These are phyloP conservation scores for Eupithecia subumbrata DNA, from an alignment of 2,888 invertebrate species.

Conservation along the genomic window DNA sequence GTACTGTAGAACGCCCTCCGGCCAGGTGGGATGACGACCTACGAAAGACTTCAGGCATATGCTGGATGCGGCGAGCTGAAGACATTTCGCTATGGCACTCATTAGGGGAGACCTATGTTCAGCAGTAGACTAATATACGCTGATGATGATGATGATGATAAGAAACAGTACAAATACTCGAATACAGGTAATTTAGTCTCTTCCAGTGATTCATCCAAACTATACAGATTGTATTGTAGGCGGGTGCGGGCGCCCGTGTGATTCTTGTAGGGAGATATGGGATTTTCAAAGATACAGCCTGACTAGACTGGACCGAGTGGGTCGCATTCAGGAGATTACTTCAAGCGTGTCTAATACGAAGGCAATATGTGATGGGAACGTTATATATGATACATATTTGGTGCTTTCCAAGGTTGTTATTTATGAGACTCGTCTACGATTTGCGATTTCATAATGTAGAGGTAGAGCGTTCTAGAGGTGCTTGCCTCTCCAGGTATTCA, in stretches of 20 bases:
- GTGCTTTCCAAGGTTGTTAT: conserved; percentile 2
- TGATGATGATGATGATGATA: no score
- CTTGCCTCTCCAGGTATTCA: neutral
- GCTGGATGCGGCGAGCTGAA: no score
- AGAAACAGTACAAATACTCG: no score
- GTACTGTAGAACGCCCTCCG: no score
- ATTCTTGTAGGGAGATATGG: conserved; percentile 78
- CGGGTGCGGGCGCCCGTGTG: conserved; percentile 77
- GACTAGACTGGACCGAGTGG: conserved; percentile 65
- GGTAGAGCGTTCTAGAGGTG: neutral
- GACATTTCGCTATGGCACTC: no score
- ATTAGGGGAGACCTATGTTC: no score
- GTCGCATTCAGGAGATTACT: conserved; percentile 43
- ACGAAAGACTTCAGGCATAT: no score
- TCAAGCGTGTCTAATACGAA: conserved; percentile 39
- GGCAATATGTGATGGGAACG: conserved; percentile 28
- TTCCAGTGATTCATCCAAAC: conserved; percentile 29
- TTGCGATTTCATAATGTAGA: neutral
- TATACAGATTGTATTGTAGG: conserved; percentile 56
- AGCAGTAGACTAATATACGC: no score
- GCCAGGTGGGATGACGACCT: no score
- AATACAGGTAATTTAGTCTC: neutral
- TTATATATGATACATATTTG: conserved; percentile 19
- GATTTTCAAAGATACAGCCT: conserved; percentile 72
- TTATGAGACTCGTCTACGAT: neutral